Base-by-base conservation (phyloP, 2,797 vertebrate genomes). In the Clarias fuscus region DNA sequence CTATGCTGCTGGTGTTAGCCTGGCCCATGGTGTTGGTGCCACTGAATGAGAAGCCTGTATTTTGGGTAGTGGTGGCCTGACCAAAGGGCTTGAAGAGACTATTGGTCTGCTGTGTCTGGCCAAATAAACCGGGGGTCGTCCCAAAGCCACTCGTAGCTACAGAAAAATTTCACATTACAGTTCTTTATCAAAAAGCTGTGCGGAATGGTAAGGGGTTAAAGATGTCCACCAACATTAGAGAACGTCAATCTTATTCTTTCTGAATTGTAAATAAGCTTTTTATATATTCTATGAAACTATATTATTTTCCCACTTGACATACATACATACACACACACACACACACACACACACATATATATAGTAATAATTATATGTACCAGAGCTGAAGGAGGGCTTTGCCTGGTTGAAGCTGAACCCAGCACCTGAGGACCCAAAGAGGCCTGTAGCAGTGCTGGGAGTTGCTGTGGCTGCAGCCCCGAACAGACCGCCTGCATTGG, bases 41-140 rank as follows among this genome's bases (percentile, higher is more conserved):
- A 2, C 96, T 97, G 2, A 99, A 99, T 0, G 96, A 96, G 89
- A 99, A 99, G 70, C 96, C 95, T 0, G 97, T 94, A 92, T 95
- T 98, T 81, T 92, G 98, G 0, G 98, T 96, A 0, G 96, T 96
- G 10, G 97, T 97, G 61, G 96, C 83, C 43, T 96, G 94, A 0
- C 96, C 97, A 0, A 99, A 99, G 0, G 98, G 97, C 86, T 99
- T 99, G 84, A 99, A 99, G 11, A 99, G 95, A 84, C 96, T 98
- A 0, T 90, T 91, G 6, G 43, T 93, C 91, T 88, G 91, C 0
- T 83, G 33, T 0, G 85, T 77, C 76, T 89, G 96, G 7, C 96
- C 95, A 48, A 99, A 99, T 27, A 99, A 94, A 0, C 97, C 89
- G 0, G 97, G 92, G 40, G 95, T 92, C 0, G 97, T 88, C 0